Conservation (phyloP, 2,113 vertebrate species). For the Lophotis ruficrista region DNA sequence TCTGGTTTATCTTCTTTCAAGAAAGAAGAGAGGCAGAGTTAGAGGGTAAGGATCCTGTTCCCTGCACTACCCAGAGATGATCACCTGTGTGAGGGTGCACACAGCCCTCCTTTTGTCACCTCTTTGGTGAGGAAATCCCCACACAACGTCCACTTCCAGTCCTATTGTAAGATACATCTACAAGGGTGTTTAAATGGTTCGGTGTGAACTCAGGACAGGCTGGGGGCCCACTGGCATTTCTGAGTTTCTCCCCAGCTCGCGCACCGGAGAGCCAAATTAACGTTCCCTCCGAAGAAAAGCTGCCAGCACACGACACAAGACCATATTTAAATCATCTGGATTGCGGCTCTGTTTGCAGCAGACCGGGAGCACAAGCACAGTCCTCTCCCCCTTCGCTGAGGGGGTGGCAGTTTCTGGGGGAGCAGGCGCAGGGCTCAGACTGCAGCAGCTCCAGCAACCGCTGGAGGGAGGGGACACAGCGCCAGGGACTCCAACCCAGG, state of each 20-base stretch:
- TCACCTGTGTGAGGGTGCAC: no score
- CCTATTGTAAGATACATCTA: no score
- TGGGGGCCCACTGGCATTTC: background rate
- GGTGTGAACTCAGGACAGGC: background rate
- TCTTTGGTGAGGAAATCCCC: background rate
- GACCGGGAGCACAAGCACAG: rapidly evolving
- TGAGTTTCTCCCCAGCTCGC: background rate
- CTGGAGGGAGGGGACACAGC: slow-evolving; percentile 30
- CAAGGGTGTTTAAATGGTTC: background rate
- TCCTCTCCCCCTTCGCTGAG: background rate
- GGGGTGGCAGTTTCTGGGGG: background rate
- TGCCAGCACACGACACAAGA: rapidly evolving
- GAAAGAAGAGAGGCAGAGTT: background rate
- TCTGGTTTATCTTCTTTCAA: slow-evolving; percentile 75
- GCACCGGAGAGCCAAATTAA: background rate
- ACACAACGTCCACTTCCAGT: rapidly evolving
- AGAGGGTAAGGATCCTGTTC: rapidly evolving
- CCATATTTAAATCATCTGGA: rapidly evolving
- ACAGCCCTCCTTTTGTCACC: no score
- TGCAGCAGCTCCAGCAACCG: background rate
- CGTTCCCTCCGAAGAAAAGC: background rate
- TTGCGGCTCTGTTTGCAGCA: background rate
- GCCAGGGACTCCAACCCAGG: background rate
- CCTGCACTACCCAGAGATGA: background rate
- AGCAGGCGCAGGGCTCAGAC: background rate